phyloP scores from a whole-genome alignment of 2,113 vertebrate species.

The Vulpes lagopus region DNA sequence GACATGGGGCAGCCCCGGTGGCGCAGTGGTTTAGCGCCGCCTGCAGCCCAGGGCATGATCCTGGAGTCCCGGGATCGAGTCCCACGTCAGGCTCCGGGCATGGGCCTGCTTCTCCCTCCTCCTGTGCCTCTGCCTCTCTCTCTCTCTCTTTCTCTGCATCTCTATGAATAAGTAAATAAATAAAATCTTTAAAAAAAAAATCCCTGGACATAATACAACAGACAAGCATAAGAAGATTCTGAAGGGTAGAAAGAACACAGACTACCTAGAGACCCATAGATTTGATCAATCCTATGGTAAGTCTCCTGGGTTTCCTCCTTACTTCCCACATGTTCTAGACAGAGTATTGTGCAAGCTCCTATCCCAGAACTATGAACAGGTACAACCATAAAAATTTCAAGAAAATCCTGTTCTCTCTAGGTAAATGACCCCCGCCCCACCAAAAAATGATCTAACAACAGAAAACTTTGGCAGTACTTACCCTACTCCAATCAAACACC shows the following conservation, averaged over 20 bases:
- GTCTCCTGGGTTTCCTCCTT: too few relatives aligned
- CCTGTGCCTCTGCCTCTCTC: too few relatives aligned
- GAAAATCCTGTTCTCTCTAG: neutral
- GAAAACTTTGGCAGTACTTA: neutral
- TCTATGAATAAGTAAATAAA: too few relatives aligned
- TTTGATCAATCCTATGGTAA: neutral
- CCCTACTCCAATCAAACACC: neutral
- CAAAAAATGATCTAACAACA: neutral
- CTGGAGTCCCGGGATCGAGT: too few relatives aligned
- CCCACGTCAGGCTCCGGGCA: too few relatives aligned
- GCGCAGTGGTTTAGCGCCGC: too few relatives aligned
- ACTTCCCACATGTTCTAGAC: too few relatives aligned
- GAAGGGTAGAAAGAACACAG: neutral
- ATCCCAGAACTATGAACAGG: neutral
- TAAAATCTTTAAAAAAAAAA: neutral
- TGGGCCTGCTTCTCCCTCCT: too few relatives aligned
- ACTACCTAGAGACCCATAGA: neutral
- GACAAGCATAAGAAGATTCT: neutral
- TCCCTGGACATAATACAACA: neutral
- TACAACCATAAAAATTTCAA: neutral
- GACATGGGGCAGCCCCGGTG: neutral
- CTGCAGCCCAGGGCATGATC: too few relatives aligned
- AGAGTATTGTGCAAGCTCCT: neutral
- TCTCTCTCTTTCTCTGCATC: too few relatives aligned
- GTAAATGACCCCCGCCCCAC: neutral